These are phyloP conservation scores for Cephus spinipes DNA, from an alignment of 2,888 invertebrate species.

Conservation along the genomic window DNA sequence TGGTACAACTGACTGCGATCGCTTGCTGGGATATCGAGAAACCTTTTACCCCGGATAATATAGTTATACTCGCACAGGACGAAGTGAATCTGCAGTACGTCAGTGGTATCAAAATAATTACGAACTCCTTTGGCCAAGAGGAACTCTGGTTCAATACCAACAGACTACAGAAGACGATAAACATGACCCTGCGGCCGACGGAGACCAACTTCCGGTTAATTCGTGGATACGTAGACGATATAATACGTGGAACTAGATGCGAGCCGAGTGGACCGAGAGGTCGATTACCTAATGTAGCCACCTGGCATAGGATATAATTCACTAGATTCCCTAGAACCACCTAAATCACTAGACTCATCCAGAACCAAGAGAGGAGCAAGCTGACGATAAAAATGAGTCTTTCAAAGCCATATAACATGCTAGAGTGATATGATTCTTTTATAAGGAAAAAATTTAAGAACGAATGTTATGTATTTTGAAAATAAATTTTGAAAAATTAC, in stretches of 20 bases:
- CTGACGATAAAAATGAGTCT: neutral
- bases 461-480: neutral
- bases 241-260: constrained; percentile 60
- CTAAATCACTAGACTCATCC: no score
- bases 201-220: constrained; percentile 61
- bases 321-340: neutral
- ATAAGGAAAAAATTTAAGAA: neutral
- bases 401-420: neutral
- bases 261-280: constrained; percentile 36
- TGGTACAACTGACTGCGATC: constrained; percentile 61
- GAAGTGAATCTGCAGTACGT: constrained; percentile 58
- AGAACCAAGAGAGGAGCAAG: neutral
- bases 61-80: constrained; percentile 57
- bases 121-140: constrained; percentile 52
- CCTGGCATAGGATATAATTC: constrained; percentile 52
- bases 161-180: constrained; percentile 62
- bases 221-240: constrained; percentile 55
- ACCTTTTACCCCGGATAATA: constrained; percentile 58
- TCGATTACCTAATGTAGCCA: constrained; percentile 41
- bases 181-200: constrained; percentile 49
- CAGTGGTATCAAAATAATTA: constrained; percentile 61
- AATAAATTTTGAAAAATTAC: neutral
- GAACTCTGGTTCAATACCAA: constrained; percentile 64
- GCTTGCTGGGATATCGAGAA: constrained; percentile 65
- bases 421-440: neutral